Base-by-base conservation (phyloP, 1,140 invertebrate species). In the Eulimnadia texana region DNA sequence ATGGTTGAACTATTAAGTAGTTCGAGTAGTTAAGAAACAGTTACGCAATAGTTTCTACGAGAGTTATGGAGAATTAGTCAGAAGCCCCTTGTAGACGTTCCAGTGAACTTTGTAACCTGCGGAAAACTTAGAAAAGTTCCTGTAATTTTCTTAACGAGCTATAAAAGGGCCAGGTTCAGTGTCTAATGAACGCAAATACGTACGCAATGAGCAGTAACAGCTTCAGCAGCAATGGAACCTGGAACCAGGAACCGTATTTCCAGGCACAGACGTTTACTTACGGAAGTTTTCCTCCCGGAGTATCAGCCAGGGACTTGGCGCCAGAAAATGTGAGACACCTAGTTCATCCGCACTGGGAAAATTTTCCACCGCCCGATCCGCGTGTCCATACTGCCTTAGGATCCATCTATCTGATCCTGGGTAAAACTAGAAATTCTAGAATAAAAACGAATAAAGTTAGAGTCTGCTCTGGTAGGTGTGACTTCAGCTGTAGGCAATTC, bases 301-400 rank as follows among this genome's bases (percentile, higher is more conserved):
- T 60, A 16, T 54, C 57, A 11, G 54, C 62, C 3, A 49, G 62
- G 25, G 63, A 66, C 10, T 55, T 65, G 19, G 63, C 63, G 13
- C 65, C 65, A 3, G 49, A 47, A 2, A 63, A 66, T 28, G 64
- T 66, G 16, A 55, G 57, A 1, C 60, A 62, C 25, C 56, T 66
- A 25, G 56, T 66, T 13, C 63, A 64, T 58, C 60, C 24, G 1
- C 59, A 66, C 24, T 66, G 63, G 63, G 51, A 63, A 24, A 61
- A 63, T 9, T 66, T 60, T 20, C 61, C 60, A 13, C 65, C 65
- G n/a, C 28, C 55, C 10, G 57, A 63, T 20, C 65, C 65, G 10
- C 54, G 64, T 0, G 55, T 60, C 10, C 64, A 66, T 58, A 62
- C 61, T 42, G 42, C 51, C 6, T 60, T 64, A 11, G 64, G 64